A percentile compares a stretch with the other conserved stretches of the same genome.
Conservation (phyloP, 1,140 invertebrate genomes). For the Dryas iulia region DNA sequence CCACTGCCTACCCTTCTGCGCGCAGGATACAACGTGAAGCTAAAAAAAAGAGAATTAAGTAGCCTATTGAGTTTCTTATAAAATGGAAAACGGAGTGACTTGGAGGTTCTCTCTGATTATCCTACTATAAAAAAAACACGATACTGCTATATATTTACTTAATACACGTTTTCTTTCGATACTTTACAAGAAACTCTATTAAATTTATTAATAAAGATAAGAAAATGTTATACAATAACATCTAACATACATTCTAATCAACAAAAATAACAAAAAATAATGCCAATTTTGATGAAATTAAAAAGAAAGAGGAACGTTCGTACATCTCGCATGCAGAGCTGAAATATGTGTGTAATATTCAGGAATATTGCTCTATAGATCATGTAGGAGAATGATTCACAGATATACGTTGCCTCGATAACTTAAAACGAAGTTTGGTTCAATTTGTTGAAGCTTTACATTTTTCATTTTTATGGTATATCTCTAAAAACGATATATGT, state of each 20-base stretch:
- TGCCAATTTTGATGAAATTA: slow-evolving; percentile 3
- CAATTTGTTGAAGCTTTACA: not conserved
- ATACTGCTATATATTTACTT: too few species aligned
- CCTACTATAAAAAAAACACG: too few species aligned
- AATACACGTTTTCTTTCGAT: too few species aligned
- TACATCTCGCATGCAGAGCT: slow-evolving; percentile 31
- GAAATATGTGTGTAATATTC: slow-evolving; percentile 81
- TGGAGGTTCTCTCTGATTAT: too few species aligned
- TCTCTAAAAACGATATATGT: not conserved
- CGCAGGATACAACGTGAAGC: too few species aligned
- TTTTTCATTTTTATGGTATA: not conserved
- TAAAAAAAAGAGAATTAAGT: too few species aligned
- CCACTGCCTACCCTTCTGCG: too few species aligned
- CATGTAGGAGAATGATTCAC: slow-evolving; percentile 76
- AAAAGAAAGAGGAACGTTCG: slow-evolving; percentile 3
- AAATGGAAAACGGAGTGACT: too few species aligned
- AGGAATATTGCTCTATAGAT: slow-evolving; percentile 81
- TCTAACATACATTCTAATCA: too few species aligned
- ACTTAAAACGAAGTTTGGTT: not conserved
- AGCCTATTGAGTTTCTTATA: too few species aligned
- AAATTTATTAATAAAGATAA: too few species aligned
- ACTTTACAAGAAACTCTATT: too few species aligned
- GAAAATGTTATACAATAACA: not conserved
- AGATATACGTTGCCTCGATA: slow-evolving; percentile 31
- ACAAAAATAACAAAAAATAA: not conserved